A percentile compares a stretch with the other conserved stretches of the same genome.
These are phyloP conservation scores for Pandion haliaetus DNA, from an alignment of 2,113 vertebrate species.

Conservation along the genomic window DNA sequence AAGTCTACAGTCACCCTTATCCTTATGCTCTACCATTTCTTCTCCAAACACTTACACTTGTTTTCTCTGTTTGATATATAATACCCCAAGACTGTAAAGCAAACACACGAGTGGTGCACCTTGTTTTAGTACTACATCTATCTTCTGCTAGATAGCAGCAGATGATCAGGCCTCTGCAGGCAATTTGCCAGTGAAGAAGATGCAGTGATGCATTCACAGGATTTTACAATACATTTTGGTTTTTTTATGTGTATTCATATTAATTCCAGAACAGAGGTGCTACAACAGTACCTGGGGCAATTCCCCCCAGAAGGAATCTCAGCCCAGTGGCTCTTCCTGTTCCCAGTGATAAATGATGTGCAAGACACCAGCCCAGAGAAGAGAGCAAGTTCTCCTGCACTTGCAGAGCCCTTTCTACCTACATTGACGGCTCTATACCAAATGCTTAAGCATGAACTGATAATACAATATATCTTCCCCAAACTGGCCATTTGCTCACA, in stretches of 20 bases:
- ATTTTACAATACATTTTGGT: neutral
- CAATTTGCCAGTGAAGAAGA: neutral
- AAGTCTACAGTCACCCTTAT: neutral
- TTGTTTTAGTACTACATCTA: neutral
- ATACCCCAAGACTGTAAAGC: neutral
- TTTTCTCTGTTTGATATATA: neutral
- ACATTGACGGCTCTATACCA: neutral
- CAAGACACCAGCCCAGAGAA: neutral
- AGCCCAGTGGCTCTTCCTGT: neutral
- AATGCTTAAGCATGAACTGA: neutral
- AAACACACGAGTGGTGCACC: neutral
- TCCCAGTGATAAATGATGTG: neutral
- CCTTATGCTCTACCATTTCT: neutral
- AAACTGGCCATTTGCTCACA: constrained; percentile 16
- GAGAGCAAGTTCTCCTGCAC: neutral
- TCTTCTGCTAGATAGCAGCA: neutral
- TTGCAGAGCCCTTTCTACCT: neutral
- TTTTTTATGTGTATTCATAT: neutral
- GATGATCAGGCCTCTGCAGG: neutral
- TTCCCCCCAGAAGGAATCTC: neutral
- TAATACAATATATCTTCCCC: neutral
- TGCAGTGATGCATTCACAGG: neutral
- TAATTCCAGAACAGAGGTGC: neutral
- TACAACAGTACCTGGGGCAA: neutral
- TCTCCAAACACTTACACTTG: neutral